Conservation (phyloP, 1,140 invertebrate genomes). For the Drosophila nebulosa region DNA sequence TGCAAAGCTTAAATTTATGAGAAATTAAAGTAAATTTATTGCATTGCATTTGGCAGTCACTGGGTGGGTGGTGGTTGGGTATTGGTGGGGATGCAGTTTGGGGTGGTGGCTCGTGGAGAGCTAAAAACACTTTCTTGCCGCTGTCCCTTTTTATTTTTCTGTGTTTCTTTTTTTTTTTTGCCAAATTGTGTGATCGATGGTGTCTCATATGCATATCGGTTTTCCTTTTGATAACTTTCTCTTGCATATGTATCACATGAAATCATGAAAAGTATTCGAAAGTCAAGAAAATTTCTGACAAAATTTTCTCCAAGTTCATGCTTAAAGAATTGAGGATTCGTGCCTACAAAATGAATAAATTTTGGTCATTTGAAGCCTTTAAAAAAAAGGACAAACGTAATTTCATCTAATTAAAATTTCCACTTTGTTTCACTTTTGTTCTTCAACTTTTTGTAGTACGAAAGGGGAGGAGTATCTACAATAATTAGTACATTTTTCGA, state of each 20-base stretch:
- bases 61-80: conserved; percentile 17
- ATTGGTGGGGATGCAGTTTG: conserved; percentile 26
- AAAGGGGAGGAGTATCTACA: too few species aligned
- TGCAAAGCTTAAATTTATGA: conserved; percentile 77
- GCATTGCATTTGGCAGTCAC: conserved; percentile 54
- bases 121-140: conserved; percentile 59
- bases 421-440: not conserved
- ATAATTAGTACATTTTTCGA: not conserved
- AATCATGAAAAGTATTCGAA: not conserved
- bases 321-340: too few species aligned
- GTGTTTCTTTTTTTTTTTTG: not conserved
- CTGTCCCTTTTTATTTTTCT: conserved; percentile 46
- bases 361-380: too few species aligned
- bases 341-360: too few species aligned
- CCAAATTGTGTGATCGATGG: conserved; percentile 66
- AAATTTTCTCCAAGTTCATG: not conserved
- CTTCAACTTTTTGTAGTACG: too few species aligned
- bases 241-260: not conserved
- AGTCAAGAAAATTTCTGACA: not conserved
- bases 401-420: conserved; percentile 12
- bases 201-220: conserved; percentile 37
- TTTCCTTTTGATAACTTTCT: conserved; percentile 58
- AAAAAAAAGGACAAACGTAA: too few species aligned
- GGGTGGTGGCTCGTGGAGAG: conserved; percentile 12
- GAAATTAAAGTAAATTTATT: conserved; percentile 79